Evolutionary conservation across 2,888 invertebrate species (phyloP), one percentile per base, ranked within the genome.

Genomic region (Argyresthia goedartella): DNA sequence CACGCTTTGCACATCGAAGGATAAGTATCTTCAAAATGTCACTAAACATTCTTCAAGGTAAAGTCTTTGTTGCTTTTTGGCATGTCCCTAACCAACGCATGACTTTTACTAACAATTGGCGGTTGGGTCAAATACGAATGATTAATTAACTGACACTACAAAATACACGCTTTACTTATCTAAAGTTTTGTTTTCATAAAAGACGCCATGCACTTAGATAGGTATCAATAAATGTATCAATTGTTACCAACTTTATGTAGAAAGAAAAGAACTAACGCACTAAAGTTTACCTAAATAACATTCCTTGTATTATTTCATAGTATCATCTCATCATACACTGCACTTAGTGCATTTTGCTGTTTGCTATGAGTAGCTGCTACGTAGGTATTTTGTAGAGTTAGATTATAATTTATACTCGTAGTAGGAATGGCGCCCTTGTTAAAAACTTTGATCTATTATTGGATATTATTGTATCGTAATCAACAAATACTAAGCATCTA

Each of bases 21-120:
- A 76, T n/a, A n/a, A 80, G 65, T 69, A 64, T 75, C 80, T 82
- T 80, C 71, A 75, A 74, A 73, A 66, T 69, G 71, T 79, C 68
- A 66, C 73, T 71, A 69, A 66, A 71, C 67, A 69, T 70, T 65
- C 71, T 73, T 73, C 65, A 58, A 85, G 85, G 85, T 85, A 86
- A 84, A 73, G 73, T 82, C 74, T 75, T 68, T 80, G 73, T 82
- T 81, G 82, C 84, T 84, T 84, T 70, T 82, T 76, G 65, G 85
- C 85, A 86, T 85, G 85, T 54, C 57, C 59, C 59, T 55, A 68
- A 67, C 53, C 69, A 67, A 61, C 55, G 54, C 53, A 65, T 65
- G 63, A 69, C 55, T 47, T 53, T 59, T 53, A 57, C 65, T 65
- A 66, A 68, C 59, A 57, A 10, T 15, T 35, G 48, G 35, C 25